Evolutionary conservation across 2,113 vertebrate species (phyloP).

Genomic region (Thalassoma bifasciatum): DNA sequence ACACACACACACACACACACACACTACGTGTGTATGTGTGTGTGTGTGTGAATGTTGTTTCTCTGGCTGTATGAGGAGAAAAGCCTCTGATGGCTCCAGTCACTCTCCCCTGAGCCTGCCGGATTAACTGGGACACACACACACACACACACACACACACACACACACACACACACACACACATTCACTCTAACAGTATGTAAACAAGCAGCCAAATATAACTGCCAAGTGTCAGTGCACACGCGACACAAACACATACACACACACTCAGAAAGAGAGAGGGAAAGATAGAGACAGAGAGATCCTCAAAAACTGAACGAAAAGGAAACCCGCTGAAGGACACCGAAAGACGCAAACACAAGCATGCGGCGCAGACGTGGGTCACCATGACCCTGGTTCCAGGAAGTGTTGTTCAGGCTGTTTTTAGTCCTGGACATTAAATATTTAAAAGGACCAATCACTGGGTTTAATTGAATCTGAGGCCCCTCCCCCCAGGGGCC

Average conservation of each 20-base stretch:
- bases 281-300: background rate
- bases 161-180: constrained; percentile 7
- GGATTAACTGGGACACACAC: constrained; percentile 71
- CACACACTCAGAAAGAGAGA: background rate
- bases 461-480: constrained; percentile 79
- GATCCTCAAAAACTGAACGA: no score
- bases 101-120: constrained; percentile 68
- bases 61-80: constrained; percentile 56
- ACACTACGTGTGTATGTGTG: constrained; percentile 26
- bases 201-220: constrained; percentile 12
- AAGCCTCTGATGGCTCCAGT: constrained; percentile 74
- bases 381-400: constrained; percentile 49
- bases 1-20: no score
- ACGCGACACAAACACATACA: constrained; percentile 3
- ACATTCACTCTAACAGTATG: constrained; percentile 37
- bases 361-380: background rate
- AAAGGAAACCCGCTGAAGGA: no score
- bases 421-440: constrained; percentile 78
- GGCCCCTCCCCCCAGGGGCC: constrained; percentile 71
- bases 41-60: constrained; percentile 26
- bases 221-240: constrained; percentile 18
- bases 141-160: constrained; percentile 38
- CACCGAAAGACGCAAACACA: background rate
- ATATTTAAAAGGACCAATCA: constrained; percentile 82
- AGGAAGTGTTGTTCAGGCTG: constrained; percentile 67